A percentile compares a stretch with the other conserved stretches of the same genome.
phyloP scores from a whole-genome alignment of 2,888 invertebrate species.

The Eupithecia abbreviata region DNA sequence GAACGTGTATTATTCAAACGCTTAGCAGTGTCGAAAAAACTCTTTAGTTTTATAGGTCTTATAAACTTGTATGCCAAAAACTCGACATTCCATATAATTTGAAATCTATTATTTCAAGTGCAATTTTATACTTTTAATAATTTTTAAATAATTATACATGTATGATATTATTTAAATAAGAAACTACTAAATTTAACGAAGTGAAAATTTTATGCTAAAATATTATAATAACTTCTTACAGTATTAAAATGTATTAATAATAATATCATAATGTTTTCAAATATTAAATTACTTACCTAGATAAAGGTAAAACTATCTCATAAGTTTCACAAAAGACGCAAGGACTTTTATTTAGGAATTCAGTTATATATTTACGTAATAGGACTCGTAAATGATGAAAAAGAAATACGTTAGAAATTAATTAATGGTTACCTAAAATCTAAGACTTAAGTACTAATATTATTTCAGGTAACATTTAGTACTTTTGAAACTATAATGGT shows the following conservation, averaged over 20 bases:
- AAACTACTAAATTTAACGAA: background rate
- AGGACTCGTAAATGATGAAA: background rate
- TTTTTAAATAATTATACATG: background rate
- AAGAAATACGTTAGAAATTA: background rate
- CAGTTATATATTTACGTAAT: background rate
- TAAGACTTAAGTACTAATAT: no score
- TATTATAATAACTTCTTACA: background rate
- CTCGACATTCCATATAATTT: background rate
- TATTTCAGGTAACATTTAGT: no score
- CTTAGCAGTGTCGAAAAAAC: background rate
- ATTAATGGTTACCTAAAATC: background rate
- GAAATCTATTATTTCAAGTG: background rate
- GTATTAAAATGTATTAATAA: background rate
- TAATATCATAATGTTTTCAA: conserved; percentile 3
- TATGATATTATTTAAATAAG: no score
- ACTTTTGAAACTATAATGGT: no score
- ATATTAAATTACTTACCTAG: background rate
- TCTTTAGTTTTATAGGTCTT: background rate
- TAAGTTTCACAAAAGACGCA: background rate
- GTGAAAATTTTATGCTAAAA: background rate
- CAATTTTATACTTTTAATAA: background rate
- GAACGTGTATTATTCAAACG: background rate
- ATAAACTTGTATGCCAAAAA: background rate
- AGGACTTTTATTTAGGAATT: background rate
- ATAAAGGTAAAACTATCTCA: background rate